Percentiles rank a stretch among this genome's conserved stretches.
phyloP scores from a whole-genome alignment of 2,888 invertebrate genomes.

The Pecten maximus region DNA sequence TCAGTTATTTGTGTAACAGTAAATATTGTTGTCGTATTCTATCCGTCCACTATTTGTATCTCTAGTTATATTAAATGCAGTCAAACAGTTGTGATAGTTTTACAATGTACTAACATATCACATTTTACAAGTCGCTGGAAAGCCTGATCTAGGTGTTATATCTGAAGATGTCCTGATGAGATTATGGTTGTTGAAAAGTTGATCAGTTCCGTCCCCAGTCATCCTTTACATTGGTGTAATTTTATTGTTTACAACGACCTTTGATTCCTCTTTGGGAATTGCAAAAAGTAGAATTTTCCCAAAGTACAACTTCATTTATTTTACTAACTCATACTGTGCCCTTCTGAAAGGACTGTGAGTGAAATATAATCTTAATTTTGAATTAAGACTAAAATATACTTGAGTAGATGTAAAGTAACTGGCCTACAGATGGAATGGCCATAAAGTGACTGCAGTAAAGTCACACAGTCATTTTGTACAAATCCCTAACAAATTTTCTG shows the following conservation, averaged over 20 bases:
- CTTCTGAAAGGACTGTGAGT: neutral
- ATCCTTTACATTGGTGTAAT: neutral
- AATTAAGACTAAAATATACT: neutral
- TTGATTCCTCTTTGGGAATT: neutral
- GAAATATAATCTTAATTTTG: neutral
- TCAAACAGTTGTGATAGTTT: neutral
- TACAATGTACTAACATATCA: neutral
- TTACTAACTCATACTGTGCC: too few species aligned
- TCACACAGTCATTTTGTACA: neutral
- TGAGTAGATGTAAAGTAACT: neutral
- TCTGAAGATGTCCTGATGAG: neutral
- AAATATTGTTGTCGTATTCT: neutral
- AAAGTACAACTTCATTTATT: neutral
- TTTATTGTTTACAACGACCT: neutral
- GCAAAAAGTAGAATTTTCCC: neutral
- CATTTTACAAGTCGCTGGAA: neutral
- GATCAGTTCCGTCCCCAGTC: slow-evolving; percentile 5
- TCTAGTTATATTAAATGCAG: neutral
- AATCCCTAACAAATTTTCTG: neutral
- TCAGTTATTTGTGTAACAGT: neutral
- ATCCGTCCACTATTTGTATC: neutral
- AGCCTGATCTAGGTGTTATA: neutral
- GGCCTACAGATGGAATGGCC: neutral
- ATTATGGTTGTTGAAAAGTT: neutral
- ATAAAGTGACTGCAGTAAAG: neutral